phyloP scores from a whole-genome alignment of 1,140 invertebrate genomes.

The Pseudomyrmex pallidus region DNA sequence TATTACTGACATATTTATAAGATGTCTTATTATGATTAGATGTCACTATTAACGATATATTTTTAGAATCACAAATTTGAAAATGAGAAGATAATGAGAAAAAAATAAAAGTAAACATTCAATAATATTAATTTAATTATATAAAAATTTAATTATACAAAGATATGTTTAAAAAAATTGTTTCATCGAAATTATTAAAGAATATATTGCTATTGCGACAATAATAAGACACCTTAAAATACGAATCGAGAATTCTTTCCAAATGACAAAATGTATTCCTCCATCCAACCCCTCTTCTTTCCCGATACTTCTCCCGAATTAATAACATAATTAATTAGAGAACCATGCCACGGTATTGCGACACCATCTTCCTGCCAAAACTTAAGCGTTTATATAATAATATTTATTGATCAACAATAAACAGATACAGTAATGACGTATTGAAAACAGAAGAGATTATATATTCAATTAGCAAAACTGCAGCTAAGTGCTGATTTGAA shows the following conservation, averaged over 20 bases:
- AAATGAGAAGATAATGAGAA: no score
- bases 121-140: not conserved
- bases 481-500: no score
- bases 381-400: constrained; percentile 56
- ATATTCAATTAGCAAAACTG: no score
- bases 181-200: not conserved
- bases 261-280: constrained; percentile 49
- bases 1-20: not conserved
- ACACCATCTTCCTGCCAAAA: constrained; percentile 69
- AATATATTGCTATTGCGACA: constrained; percentile 1
- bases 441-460: no score
- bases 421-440: no score
- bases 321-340: constrained; percentile 63
- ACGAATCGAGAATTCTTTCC: constrained; percentile 50
- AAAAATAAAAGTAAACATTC: no score
- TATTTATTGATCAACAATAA: constrained; percentile 21
- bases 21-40: no score
- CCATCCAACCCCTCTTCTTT: constrained; percentile 33
- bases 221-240: not conserved
- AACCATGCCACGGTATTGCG: constrained; percentile 79
- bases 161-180: not conserved
- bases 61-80: no score
- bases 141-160: not conserved
- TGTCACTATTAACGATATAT: no score
- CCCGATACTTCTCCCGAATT: constrained; percentile 38